These are phyloP conservation scores for Medauroidea extradentata DNA, from an alignment of 1,140 invertebrate species.

Conservation along the genomic window DNA sequence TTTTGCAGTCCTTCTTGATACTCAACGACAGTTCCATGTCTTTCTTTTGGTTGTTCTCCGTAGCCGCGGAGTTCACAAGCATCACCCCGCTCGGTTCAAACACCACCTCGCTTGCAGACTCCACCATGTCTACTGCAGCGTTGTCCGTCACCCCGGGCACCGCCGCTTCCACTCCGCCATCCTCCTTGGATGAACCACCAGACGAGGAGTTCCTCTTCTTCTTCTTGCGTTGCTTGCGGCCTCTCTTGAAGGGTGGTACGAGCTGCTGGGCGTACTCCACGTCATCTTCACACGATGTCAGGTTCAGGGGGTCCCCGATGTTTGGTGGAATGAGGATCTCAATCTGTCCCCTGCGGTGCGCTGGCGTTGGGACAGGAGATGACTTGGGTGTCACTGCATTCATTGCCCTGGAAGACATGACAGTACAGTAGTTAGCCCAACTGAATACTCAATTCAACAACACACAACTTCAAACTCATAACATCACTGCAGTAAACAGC, in stretches of 20 bases:
- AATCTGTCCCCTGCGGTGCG: conserved; percentile 72
- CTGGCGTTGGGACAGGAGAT: conserved; percentile 82
- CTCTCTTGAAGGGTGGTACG: conserved; percentile 58
- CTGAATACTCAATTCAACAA: too few relatives aligned
- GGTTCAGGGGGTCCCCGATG: conserved; percentile 84
- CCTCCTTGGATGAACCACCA: conserved; percentile 13
- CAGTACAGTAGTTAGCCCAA: too few relatives aligned
- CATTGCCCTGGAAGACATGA: conserved; percentile 51
- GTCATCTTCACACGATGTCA: conserved; percentile 70
- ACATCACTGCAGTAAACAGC: too few relatives aligned
- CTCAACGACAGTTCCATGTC: neutral
- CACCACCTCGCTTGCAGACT: neutral
- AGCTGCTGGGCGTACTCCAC: conserved; percentile 73
- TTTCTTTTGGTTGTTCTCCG: neutral
- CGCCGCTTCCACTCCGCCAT: neutral
- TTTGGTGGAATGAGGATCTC: conserved; percentile 91
- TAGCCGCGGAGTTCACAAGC: neutral
- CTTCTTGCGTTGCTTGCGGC: conserved; percentile 50
- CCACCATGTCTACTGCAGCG: neutral
- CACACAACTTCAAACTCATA: too few relatives aligned
- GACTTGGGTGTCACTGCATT: conserved; percentile 85
- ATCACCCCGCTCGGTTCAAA: neutral
- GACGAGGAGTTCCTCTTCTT: conserved; percentile 40
- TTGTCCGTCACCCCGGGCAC: neutral
- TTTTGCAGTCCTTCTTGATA: neutral